Evolutionary conservation across 2,888 invertebrate genomes (phyloP).

Genomic region (Ethmia dodecea): DNA sequence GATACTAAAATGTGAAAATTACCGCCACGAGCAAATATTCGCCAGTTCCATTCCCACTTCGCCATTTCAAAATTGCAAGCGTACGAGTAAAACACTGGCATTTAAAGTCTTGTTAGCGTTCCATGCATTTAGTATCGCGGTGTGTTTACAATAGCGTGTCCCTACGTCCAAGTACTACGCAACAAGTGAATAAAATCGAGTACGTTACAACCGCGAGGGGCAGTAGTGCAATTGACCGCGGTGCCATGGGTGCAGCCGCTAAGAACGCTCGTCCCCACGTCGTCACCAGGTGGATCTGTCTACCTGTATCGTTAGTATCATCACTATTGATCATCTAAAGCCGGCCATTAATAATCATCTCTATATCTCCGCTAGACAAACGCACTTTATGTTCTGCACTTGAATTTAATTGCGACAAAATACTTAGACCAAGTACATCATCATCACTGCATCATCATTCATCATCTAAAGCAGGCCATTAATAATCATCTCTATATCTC

Average conservation of each 20-base stretch:
- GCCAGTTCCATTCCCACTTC: too few relatives aligned
- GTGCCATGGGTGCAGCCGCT: conserved; percentile 69
- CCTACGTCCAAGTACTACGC: conserved; percentile 37
- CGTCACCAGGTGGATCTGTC: conserved; percentile 69
- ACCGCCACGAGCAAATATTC: too few relatives aligned
- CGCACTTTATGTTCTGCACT: too few relatives aligned
- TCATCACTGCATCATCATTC: too few relatives aligned
- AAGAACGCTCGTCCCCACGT: conserved; percentile 71
- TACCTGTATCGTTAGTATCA: conserved; percentile 62
- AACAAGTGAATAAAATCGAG: conserved; percentile 65
- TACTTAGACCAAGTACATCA: background rate
- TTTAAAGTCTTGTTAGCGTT: conserved; percentile 41
- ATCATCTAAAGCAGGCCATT: too few relatives aligned
- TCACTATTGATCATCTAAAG: conserved; percentile 3
- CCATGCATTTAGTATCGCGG: conserved; percentile 53
- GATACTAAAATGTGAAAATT: too few relatives aligned
- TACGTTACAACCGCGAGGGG: conserved; percentile 46
- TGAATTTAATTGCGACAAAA: too few relatives aligned
- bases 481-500: too few relatives aligned
- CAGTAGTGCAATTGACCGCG: conserved; percentile 55
- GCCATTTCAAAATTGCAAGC: conserved; percentile 30
- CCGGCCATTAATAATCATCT: too few relatives aligned
- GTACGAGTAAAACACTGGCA: conserved; percentile 39
- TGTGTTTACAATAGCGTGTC: conserved; percentile 58
- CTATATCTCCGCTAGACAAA: too few relatives aligned